phyloP scores from a whole-genome alignment of 2,113 vertebrate genomes.

The Heteronetta atricapilla region DNA sequence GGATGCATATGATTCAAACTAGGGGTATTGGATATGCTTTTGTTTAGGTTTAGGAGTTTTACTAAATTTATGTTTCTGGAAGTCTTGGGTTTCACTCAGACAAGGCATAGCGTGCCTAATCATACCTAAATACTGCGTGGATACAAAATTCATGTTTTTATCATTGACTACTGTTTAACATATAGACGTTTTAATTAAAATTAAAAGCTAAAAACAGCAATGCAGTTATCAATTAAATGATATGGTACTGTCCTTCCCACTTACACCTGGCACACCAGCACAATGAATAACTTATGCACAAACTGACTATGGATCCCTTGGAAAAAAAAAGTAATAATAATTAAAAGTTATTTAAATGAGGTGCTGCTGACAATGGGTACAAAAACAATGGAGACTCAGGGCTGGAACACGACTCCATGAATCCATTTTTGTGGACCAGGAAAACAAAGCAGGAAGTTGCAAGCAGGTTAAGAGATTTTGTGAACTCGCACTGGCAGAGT shows the following conservation, averaged over 20 bases:
- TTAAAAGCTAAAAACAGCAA: not conserved
- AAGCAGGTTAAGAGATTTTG: not conserved
- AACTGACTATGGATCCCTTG: not conserved
- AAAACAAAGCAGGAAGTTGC: not conserved
- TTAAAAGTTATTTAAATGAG: not conserved
- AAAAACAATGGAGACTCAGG: not conserved
- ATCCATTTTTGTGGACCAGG: not conserved
- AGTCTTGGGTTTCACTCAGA: not conserved
- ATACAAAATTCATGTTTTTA: not conserved
- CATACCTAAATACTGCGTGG: not conserved
- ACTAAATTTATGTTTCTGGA: not conserved
- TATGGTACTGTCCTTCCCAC: fast-evolving
- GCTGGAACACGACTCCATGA: not conserved
- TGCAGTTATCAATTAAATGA: not conserved
- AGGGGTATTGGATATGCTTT: not conserved
- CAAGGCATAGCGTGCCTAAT: not conserved
- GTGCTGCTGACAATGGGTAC: not conserved
- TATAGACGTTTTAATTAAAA: not conserved
- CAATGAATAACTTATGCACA: not conserved
- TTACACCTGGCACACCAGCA: not conserved
- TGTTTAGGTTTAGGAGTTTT: not conserved
- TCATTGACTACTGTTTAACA: not conserved
- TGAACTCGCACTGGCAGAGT: not conserved
- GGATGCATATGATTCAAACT: not conserved
- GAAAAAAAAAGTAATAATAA: not conserved